Base-by-base conservation (phyloP, 2,113 vertebrate species). In the Cynocephalus volans region DNA sequence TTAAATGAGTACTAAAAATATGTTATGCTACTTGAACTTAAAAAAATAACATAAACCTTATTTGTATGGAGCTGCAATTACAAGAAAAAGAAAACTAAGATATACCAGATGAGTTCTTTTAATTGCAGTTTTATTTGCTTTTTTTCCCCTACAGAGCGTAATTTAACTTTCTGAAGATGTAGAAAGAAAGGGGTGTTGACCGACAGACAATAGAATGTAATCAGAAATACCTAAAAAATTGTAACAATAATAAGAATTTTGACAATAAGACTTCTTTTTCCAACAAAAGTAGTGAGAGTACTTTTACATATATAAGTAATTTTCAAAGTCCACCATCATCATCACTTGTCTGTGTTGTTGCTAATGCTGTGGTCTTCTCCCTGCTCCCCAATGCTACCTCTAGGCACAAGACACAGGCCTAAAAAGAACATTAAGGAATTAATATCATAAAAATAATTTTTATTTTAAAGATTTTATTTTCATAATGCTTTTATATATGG, bases 381-480 rank as follows among this genome's bases (percentile, higher is more conserved):
- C 2, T 91, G 5, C 6, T 76, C 10, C 24, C 33, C 5, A 24
- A 0, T 0, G 11, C 1, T 17, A 62, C 8, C 1, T n/a, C 4
- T 24, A 48, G 19, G 5, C 3, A 60, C 11, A 77, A 48, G 14
- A 52, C 28, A 18, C 1, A 86, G 33, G 3, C 3, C 12, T 52
- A 17, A 48, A 7, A n/a, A 83, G 6, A 1, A 75, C 1, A 33
- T 62, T 82, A 41, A 79, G 5, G 13, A 73, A 83, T 45, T 72
- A 41, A 58, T 10, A 52, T 28, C 2, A 89, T 45, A 94, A 26
- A 12, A 45, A 41, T 54, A 9, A 24, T 54, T 79, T 73, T 54
- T 54, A 81, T 23, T 60, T 77, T 65, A 13, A 75, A 36, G 7
- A 14, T 69, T 85, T 58, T 41, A 19, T 93, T 79, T 72, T 82